Evolutionary conservation across 2,797 vertebrate species (phyloP), one percentile per base, ranked within the genome.

Genomic region (Choloepus didactylus): DNA sequence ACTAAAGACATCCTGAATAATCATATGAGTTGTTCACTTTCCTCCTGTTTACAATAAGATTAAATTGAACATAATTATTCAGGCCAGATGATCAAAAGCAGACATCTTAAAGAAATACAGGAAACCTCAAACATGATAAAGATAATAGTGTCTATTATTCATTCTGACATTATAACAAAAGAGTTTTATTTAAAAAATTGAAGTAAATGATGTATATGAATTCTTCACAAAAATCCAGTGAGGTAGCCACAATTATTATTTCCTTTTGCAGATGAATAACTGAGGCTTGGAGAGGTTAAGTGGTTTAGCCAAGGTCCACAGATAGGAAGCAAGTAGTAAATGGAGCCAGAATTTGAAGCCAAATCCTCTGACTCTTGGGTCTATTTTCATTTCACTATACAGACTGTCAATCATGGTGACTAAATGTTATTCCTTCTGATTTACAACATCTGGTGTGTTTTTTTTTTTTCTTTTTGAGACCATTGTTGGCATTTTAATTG

Each of bases 81-180:
- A 66, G 51, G 46, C 69, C 75, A 93, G 89, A 59, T 7, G 21
- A 81, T 91, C 90, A 91, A 94, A 86, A n/a, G 51, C 41, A 80
- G 76, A 62, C 76, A 84, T 95, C 92, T 94, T 80, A 59, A 59
- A 90, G 41, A 83, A 64, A 76, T 59, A 75, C 1, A 69, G 9
- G 38, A 14, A 87, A 56, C 69, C 15, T 41, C 18, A 77, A 31
- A 35, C 5, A 16, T 89, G 9, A n/a, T 23, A 69, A 83, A 35
- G n/a, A 41, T 67, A 19, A 23, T 69, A 59, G 38, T 51, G 31
- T 86, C 67, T 64, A 12, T 79, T 70, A 66, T 73, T 83, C 27
- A 70, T 81, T 77, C 62, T 66, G 54, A 73, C 27, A 60, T 92
- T 49, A 23, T 23, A 87, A 76, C 27, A 73, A 73, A 76, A 86